Conservation (phyloP, 2,797 vertebrate species). For the Poeciliopsis turneri region DNA sequence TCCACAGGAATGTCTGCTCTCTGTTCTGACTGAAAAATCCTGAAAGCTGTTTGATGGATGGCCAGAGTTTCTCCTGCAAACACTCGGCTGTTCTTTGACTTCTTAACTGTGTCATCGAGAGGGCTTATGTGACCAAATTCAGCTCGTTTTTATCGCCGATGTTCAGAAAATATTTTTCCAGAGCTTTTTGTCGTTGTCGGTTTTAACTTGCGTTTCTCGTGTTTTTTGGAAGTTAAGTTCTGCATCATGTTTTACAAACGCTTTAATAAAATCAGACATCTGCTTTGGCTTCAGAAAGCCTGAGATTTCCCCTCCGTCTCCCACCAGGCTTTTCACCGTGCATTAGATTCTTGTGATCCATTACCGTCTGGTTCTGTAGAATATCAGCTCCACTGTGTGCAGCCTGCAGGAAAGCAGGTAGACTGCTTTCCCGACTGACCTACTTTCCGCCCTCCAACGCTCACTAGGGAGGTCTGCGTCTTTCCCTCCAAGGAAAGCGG, state of each 20-base stretch:
- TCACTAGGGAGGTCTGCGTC: constrained; percentile 45
- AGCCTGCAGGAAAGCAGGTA: constrained; percentile 42
- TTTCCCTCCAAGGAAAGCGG: constrained; percentile 25
- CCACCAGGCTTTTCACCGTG: background rate
- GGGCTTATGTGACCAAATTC: background rate
- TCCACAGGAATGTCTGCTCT: background rate
- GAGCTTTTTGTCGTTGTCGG: background rate
- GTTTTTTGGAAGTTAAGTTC: background rate
- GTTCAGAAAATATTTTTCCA: background rate
- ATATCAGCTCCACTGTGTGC: constrained; percentile 9
- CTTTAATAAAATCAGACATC: background rate
- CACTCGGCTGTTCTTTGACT: background rate
- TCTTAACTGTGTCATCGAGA: background rate
- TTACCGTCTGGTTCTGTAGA: constrained; percentile 1
- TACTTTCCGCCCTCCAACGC: constrained; percentile 63
- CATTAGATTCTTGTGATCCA: background rate
- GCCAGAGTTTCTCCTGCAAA: background rate
- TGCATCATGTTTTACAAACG: background rate
- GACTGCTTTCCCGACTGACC: constrained; percentile 63
- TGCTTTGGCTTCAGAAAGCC: background rate
- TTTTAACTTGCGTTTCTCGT: background rate
- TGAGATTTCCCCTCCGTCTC: background rate
- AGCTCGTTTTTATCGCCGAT: background rate
- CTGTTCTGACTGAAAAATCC: background rate
- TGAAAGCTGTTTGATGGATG: background rate